Conservation (phyloP, 2,888 invertebrate genomes). For the Tachystola acroxantha region DNA sequence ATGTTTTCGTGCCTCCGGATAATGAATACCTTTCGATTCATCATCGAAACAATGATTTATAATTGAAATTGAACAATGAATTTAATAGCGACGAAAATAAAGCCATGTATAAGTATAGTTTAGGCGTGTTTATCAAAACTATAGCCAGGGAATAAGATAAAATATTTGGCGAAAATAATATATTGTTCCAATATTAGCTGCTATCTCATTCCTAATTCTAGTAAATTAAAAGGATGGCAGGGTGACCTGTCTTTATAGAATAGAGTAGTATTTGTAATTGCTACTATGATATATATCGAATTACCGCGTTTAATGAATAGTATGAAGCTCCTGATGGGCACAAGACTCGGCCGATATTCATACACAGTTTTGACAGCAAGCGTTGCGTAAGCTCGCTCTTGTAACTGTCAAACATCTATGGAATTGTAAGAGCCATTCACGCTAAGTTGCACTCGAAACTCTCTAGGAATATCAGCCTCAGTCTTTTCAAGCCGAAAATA, state of each 20-base stretch:
- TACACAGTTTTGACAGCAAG: too few relatives aligned
- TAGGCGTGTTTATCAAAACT: neutral
- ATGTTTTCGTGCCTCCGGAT: too few relatives aligned
- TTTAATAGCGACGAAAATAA: neutral
- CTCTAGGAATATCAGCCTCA: neutral
- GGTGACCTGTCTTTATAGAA: neutral
- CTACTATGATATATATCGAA: too few relatives aligned
- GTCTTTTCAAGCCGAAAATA: neutral
- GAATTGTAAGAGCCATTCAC: too few relatives aligned
- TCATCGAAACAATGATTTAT: neutral
- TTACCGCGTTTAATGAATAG: too few relatives aligned
- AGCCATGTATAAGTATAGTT: slow-evolving; percentile 8
- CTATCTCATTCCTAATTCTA: neutral
- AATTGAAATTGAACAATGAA: too few relatives aligned
- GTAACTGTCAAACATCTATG: too few relatives aligned
- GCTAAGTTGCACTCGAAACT: too few relatives aligned
- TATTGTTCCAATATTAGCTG: neutral
- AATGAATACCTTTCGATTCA: neutral
- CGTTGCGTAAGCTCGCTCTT: too few relatives aligned
- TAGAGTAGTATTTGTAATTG: neutral
- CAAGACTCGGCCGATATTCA: too few relatives aligned
- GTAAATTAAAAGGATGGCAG: neutral
- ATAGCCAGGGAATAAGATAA: neutral
- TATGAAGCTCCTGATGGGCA: too few relatives aligned
- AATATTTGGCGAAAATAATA: too few relatives aligned